These are phyloP conservation scores for Caenorhabditis japonica DNA, from an alignment of 2,888 invertebrate species.

Conservation along the genomic window DNA sequence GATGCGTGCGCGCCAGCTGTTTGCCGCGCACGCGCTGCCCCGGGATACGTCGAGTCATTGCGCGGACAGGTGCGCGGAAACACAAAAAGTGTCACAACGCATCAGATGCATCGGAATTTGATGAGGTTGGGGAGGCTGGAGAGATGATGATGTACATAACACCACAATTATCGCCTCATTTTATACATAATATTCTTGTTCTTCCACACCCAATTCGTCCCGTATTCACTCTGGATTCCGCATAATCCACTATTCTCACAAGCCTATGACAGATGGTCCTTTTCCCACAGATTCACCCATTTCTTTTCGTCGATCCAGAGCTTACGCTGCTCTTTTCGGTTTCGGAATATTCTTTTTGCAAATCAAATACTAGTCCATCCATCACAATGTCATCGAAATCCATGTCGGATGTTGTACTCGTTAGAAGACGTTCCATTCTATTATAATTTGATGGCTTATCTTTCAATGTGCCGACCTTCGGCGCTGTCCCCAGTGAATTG, in stretches of 20 bases:
- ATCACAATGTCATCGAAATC: no score
- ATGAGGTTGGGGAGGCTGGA: conserved; percentile 9
- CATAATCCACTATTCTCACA: conserved; percentile 36
- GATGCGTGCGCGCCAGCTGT: conserved; percentile 32
- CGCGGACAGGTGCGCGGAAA: conserved; percentile 32
- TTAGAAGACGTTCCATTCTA: conserved; percentile 48
- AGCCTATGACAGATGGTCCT: conserved; percentile 42
- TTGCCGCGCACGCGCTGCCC: conserved; percentile 25
- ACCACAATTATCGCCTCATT: conserved; percentile 50
- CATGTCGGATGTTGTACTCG: no score
- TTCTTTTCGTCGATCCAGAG: no score
- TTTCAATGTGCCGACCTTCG: conserved; percentile 7
- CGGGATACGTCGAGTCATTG: conserved; percentile 13
- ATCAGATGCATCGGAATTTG: conserved; percentile 37
- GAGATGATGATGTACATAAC: conserved; percentile 35
- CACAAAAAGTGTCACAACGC: conserved; percentile 24
- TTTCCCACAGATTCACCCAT: conserved; percentile 19
- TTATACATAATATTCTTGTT: background rate
- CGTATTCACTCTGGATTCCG: conserved; percentile 29
- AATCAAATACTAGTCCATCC: conserved; percentile 8
- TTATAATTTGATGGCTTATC: conserved; percentile 50
- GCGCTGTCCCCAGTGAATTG: conserved; percentile 31
- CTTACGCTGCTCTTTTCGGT: conserved; percentile 1
- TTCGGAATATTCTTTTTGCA: background rate
- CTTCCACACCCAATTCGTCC: no score